Base-by-base conservation (phyloP, 2,888 invertebrate species). In the Drosophila atripex region DNA sequence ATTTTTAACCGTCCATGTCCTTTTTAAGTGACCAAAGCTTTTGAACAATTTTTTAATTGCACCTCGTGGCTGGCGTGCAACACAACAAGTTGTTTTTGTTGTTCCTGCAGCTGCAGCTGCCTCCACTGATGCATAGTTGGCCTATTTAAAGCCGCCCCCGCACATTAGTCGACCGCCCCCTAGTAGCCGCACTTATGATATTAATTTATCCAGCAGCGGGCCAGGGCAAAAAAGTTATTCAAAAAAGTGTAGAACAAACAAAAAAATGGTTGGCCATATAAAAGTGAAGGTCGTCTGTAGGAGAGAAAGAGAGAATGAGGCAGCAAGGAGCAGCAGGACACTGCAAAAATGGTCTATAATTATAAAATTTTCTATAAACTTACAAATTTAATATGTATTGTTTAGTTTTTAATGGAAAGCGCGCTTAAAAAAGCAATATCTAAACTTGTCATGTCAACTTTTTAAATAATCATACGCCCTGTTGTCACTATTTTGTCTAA, bases 261-360 rank as follows among this genome's bases (percentile, higher is more conserved):
- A 18, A 83, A 56, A 66, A 74, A 60, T 66, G 69, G 53, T 74
- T 58, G 70, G 60, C 38, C 73, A 68, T 78, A 52, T 56, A 77
- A 68, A 79, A 88, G 78, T 84, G 86, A 84, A 84, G 84, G 84
- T 84, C 84, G 88, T 84, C 83, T 88, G 83, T 84, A 76, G 77
- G 74, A 77, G 82, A 82, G 75, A 78, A 75, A 76, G 84, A 84
- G 85, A 70, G 64, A 73, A 75, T 60, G 66, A 28, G 51, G 52
- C 46, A 61, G 71, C 21, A 12, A 43, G 28, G 57, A 53, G 68
- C 57, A 64, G 57, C 55, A 46, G 76, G 45, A 61, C 61, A 61
- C 60, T 47, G 60, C 18, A 21, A 12, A 8, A 41, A 18, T 41
- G 18, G 9, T 7, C 7, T 35, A n/a, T 35, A 35, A n/a, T 35